Percentiles rank a stretch among this genome's conserved stretches.
These are phyloP conservation scores for Hyposoter dolosus DNA, from an alignment of 2,888 invertebrate genomes.

Conservation along the genomic window DNA sequence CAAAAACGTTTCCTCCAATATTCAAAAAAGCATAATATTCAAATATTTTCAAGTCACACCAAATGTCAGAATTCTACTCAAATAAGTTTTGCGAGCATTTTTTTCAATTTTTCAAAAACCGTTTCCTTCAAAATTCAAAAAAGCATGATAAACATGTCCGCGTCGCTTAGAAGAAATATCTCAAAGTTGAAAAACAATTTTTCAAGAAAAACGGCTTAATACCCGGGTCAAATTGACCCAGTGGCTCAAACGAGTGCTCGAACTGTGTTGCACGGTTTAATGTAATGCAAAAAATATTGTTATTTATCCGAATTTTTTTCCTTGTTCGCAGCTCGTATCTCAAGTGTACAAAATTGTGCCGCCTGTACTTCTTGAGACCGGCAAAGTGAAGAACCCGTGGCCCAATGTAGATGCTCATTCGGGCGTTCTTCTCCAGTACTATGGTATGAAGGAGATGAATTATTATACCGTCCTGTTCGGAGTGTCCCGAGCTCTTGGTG, in stretches of 20 bases:
- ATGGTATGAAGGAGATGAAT: constrained; percentile 95
- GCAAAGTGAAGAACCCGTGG: constrained; percentile 99
- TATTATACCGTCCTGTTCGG: constrained; percentile 97
- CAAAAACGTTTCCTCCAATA: no score
- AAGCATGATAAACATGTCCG: no score
- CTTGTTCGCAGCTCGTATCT: constrained; percentile 89
- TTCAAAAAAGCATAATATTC: no score
- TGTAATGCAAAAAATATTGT: neutral
- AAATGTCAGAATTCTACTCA: neutral
- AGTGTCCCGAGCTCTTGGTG: constrained; percentile 94
- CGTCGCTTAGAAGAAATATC: no score
- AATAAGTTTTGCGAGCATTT: neutral
- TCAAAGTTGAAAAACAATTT: no score
- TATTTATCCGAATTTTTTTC: constrained; percentile 2
- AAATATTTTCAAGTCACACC: no score
- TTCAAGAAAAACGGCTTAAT: no score
- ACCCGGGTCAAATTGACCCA: no score
- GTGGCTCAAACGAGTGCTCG: no score
- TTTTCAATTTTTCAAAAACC: neutral
- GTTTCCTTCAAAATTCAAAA: no score
- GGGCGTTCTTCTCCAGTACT: constrained; percentile 91
- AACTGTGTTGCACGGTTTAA: neutral
- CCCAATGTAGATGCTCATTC: constrained; percentile 99
- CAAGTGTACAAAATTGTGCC: constrained; percentile 97
- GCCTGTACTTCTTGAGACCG: constrained; percentile 95